Conservation (phyloP, 2,888 invertebrate species). For the Lithophane leautieri region DNA sequence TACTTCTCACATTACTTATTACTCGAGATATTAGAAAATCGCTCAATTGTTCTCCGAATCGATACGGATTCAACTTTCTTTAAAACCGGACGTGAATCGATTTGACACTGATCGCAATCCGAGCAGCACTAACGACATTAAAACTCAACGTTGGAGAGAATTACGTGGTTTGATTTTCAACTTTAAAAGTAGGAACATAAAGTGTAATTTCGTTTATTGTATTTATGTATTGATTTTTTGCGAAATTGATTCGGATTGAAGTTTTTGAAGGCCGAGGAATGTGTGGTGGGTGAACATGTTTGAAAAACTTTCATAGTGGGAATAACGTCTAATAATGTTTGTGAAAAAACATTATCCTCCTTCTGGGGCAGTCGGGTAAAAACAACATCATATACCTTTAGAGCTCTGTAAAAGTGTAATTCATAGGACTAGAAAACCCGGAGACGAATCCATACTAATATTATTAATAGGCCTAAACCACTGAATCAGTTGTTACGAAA, state of each 20-base stretch:
- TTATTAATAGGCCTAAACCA: not conserved
- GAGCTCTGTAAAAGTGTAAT: not conserved
- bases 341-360: no score
- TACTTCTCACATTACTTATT: conserved; percentile 9
- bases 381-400: not conserved
- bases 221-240: conserved; percentile 23
- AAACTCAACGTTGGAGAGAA: conserved; percentile 63
- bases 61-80: conserved; percentile 70
- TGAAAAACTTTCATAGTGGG: not conserved
- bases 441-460: not conserved
- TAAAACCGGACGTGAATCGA: conserved; percentile 66
- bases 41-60: conserved; percentile 58
- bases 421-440: no score
- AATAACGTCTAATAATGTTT: not conserved
- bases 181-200: fast-evolving
- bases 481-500: not conserved
- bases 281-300: conserved; percentile 20
- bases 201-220: not conserved
- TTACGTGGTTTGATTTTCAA: not conserved
- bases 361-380: no score
- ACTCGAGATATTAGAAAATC: conserved; percentile 57
- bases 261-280: conserved; percentile 43
- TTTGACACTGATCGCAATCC: conserved; percentile 63
- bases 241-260: conserved; percentile 3
- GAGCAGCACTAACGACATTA: conserved; percentile 63